These are phyloP conservation scores for Malurus splendens DNA, from an alignment of 2,797 vertebrate genomes.

Conservation along the genomic window DNA sequence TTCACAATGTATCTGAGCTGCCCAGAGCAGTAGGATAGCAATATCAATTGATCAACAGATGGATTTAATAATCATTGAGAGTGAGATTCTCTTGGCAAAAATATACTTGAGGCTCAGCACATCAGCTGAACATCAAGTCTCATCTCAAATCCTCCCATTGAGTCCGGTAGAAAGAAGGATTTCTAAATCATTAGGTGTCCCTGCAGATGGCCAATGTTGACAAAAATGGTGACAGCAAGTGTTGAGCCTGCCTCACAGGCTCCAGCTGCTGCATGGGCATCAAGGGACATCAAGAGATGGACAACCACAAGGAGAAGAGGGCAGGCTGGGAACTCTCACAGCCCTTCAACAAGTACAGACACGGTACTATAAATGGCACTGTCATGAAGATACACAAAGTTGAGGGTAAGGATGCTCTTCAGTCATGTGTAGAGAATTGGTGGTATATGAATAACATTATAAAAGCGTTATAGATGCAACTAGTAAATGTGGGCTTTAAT, in stretches of 20 bases:
- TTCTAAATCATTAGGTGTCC: background rate
- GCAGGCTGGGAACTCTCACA: background rate
- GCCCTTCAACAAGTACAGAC: background rate
- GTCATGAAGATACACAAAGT: background rate
- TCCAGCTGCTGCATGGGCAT: background rate
- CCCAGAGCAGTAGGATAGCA: slow-evolving; percentile 36
- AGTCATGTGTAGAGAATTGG: background rate
- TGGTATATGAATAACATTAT: background rate
- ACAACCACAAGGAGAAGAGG: background rate
- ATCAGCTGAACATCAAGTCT: background rate
- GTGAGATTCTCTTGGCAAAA: background rate
- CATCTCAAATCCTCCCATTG: background rate
- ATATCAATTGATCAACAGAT: slow-evolving; percentile 3
- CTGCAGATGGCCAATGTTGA: background rate
- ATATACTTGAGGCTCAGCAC: background rate
- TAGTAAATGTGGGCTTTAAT: background rate
- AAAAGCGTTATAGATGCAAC: background rate
- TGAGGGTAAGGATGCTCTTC: background rate
- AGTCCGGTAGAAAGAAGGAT: background rate
- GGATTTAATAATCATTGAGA: slow-evolving; percentile 7
- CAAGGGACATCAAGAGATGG: background rate
- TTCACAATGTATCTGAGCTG: slow-evolving; percentile 13
- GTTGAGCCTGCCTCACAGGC: fast-evolving
- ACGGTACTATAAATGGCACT: background rate
- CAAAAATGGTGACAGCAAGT: background rate